Conservation (phyloP, 2,888 invertebrate genomes). For the Choreutis nemorana region DNA sequence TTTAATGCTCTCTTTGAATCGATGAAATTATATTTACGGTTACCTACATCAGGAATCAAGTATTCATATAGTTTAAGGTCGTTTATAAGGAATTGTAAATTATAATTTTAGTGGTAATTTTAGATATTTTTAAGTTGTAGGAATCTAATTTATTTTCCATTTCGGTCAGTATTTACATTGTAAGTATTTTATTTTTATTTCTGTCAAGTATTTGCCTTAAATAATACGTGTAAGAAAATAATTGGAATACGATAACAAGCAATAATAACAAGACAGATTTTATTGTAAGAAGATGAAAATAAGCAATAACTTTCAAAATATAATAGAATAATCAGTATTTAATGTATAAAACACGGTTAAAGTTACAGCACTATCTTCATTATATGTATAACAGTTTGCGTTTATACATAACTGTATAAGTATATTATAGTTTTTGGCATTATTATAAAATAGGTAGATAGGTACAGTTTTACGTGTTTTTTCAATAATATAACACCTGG, state of each 20-base stretch:
- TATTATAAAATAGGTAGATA: conserved; percentile 25
- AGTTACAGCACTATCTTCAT: too few relatives aligned
- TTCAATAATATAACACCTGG: conserved; percentile 28
- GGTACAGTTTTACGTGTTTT: conserved; percentile 12
- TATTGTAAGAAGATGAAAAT: too few relatives aligned
- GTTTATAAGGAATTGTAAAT: conserved; percentile 44
- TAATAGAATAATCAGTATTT: too few relatives aligned
- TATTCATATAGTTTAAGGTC: conserved; percentile 54
- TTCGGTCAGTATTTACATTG: conserved; percentile 64
- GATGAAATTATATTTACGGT: conserved; percentile 60
- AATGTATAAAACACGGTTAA: too few relatives aligned
- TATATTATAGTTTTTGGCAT: conserved; percentile 28
- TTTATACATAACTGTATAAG: conserved; percentile 20
- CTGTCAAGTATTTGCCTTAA: conserved; percentile 40
- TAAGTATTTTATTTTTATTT: conserved; percentile 56
- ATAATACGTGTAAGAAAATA: too few relatives aligned
- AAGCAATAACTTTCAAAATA: neutral
- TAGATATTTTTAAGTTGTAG: conserved; percentile 43
- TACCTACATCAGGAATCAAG: conserved; percentile 62
- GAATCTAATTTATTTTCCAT: conserved; percentile 61
- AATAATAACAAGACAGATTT: conserved; percentile 16
- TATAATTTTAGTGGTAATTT: conserved; percentile 40
- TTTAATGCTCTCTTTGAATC: conserved; percentile 61
- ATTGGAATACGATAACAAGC: conserved; percentile 41
- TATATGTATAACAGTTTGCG: conserved; percentile 20